Conservation (phyloP, 2,888 invertebrate species). For the Leucoma salicis region DNA sequence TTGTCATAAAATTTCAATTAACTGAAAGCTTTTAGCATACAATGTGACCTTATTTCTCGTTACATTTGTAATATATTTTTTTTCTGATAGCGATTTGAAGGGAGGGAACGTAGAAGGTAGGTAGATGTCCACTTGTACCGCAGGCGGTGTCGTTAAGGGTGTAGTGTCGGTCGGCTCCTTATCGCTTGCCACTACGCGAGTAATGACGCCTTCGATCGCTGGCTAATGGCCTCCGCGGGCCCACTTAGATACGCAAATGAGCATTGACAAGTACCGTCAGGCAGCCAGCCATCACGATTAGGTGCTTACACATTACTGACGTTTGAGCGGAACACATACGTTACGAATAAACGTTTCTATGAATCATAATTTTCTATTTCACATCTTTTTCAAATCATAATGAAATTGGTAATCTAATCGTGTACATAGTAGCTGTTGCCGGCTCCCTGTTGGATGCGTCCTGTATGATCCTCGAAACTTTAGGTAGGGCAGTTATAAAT, state of each 20-base stretch:
- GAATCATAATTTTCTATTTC: constrained; percentile 1
- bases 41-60: constrained; percentile 36
- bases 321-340: constrained; percentile 17
- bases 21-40: constrained; percentile 30
- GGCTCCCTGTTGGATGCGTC: too few species aligned
- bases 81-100: constrained; percentile 42
- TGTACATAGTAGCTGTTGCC: too few species aligned
- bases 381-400: too few species aligned
- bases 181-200: constrained; percentile 71
- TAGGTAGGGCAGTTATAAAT: too few species aligned
- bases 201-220: constrained; percentile 78
- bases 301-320: constrained; percentile 51
- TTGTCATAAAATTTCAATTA: constrained; percentile 32
- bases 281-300: constrained; percentile 53
- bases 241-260: constrained; percentile 82
- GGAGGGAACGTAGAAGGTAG: constrained; percentile 49
- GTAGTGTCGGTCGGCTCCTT: constrained; percentile 63
- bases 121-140: constrained; percentile 65
- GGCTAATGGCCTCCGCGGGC: constrained; percentile 77
- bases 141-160: constrained; percentile 65
- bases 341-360: constrained; percentile 7
- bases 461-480: too few species aligned
- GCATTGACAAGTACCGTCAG: constrained; percentile 63
- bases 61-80: constrained; percentile 37
- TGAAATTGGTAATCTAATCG: too few species aligned